These are phyloP conservation scores for Phaedon cochleariae DNA, from an alignment of 2,888 invertebrate genomes.

Conservation along the genomic window DNA sequence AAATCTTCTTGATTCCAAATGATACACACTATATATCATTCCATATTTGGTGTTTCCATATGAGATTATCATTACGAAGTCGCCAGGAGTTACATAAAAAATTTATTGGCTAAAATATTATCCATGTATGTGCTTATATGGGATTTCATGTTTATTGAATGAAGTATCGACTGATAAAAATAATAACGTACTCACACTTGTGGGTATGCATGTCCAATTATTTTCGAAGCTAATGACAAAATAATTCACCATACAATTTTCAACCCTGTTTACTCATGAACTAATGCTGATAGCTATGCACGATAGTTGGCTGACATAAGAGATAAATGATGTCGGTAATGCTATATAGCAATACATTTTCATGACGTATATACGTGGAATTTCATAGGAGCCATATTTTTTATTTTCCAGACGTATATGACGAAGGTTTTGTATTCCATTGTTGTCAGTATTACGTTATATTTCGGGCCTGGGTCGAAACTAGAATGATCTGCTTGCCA, in stretches of 20 bases:
- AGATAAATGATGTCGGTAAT: not conserved
- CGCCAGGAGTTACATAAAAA: too few relatives aligned
- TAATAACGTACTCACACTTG: not conserved
- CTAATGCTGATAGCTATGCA: not conserved
- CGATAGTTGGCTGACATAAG: not conserved
- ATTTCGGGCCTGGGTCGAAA: not conserved
- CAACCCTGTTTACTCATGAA: not conserved
- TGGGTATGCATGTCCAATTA: not conserved
- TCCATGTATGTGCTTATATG: too few relatives aligned
- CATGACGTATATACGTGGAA: not conserved
- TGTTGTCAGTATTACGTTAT: conserved; percentile 23
- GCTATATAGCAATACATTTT: conserved; percentile 10
- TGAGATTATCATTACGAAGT: too few relatives aligned
- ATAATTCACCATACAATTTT: not conserved
- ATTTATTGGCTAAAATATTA: too few relatives aligned
- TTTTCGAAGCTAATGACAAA: not conserved
- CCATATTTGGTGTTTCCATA: too few relatives aligned
- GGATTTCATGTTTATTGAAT: too few relatives aligned
- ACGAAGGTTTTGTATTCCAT: conserved; percentile 28
- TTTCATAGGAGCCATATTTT: conserved; percentile 20
- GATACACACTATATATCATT: too few relatives aligned
- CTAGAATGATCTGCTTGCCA: not conserved
- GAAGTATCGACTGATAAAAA: not conserved
- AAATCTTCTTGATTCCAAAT: too few relatives aligned
- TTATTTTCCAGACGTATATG: conserved; percentile 19